phyloP scores from a whole-genome alignment of 2,888 invertebrate species.

The Philonicus albiceps region DNA sequence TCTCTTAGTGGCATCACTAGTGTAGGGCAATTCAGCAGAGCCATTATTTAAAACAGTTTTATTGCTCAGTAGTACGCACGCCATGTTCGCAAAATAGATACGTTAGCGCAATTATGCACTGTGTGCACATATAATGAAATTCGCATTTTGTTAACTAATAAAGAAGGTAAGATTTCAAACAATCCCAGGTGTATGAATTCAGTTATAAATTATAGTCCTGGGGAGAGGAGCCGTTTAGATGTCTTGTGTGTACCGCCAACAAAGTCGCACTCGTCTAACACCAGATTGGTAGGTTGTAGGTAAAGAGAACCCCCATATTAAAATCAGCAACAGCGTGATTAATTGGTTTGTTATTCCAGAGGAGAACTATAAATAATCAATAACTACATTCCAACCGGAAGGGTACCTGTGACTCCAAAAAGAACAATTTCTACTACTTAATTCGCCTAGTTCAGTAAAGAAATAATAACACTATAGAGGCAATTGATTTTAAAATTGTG shows the following conservation, averaged over 20 bases:
- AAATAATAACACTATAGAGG: neutral
- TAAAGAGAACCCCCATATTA: neutral
- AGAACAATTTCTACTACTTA: neutral
- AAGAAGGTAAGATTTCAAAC: neutral
- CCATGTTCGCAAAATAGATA: neutral
- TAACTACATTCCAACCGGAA: neutral
- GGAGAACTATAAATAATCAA: neutral
- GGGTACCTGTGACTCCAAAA: neutral
- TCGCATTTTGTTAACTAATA: neutral
- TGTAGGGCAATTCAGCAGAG: conserved; percentile 54
- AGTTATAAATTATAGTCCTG: neutral
- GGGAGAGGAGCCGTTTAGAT: neutral
- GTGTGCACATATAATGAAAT: neutral
- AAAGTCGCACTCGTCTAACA: neutral
- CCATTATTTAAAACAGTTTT: neutral
- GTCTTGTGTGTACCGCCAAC: neutral
- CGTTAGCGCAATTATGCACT: neutral
- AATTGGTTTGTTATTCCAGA: neutral
- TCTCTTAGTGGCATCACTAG: conserved; percentile 66
- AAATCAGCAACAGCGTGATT: neutral
- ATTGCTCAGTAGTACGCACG: neutral
- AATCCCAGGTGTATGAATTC: neutral
- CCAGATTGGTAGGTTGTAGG: too few relatives aligned
- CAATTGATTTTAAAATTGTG: too few relatives aligned
- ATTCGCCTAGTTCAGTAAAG: neutral